phyloP scores from a whole-genome alignment of 2,797 vertebrate species.

The Arremon aurantiirostris region DNA sequence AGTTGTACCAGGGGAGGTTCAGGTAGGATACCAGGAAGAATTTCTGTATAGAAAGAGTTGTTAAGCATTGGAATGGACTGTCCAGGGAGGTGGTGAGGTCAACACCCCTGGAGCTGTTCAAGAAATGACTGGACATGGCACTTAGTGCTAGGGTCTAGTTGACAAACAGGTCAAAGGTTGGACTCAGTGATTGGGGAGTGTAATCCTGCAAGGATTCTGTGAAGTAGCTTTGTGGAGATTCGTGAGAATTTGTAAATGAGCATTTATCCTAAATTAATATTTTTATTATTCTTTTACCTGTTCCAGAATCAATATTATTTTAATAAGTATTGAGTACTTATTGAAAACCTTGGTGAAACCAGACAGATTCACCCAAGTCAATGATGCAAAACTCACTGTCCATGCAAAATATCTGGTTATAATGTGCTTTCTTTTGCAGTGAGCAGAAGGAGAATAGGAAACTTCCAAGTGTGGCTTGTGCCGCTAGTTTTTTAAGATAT shows the following conservation, averaged over 20 bases:
- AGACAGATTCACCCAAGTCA: background rate
- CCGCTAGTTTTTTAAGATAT: background rate
- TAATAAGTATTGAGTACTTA: background rate
- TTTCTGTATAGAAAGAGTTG: background rate
- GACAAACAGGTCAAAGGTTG: background rate
- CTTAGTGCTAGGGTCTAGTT: background rate
- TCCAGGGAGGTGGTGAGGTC: background rate
- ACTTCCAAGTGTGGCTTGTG: background rate
- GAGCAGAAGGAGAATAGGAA: background rate
- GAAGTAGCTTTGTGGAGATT: background rate
- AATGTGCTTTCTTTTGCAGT: background rate
- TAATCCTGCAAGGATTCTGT: background rate
- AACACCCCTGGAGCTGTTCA: background rate
- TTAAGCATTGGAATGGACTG: background rate
- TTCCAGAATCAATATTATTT: background rate
- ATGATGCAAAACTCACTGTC: background rate
- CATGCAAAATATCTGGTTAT: background rate
- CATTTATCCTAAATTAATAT: background rate
- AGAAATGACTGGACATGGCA: background rate
- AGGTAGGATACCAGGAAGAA: background rate
- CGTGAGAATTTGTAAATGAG: background rate
- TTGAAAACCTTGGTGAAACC: background rate
- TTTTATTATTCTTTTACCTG: background rate
- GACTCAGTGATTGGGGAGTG: background rate
- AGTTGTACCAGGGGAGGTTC: background rate